phyloP scores from a whole-genome alignment of 2,113 vertebrate genomes.

The Cricetomys ansorgei region DNA sequence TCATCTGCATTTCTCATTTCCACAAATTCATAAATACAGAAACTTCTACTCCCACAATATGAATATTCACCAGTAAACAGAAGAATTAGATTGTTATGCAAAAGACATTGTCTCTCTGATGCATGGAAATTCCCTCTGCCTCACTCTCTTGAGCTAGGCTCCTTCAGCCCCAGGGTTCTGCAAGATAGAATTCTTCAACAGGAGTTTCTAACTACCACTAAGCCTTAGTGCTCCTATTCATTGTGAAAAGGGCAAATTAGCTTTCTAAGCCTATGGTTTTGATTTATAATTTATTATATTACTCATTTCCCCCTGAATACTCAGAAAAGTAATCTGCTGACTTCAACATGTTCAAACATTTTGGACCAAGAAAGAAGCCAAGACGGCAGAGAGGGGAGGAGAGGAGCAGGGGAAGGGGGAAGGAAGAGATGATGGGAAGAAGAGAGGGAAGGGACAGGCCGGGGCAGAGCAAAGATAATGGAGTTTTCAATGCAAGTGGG shows the following conservation, averaged over 20 bases:
- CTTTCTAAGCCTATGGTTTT: conserved; percentile 33
- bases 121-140: conserved; percentile 80
- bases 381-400: no score
- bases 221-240: conserved; percentile 23
- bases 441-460: accelerated
- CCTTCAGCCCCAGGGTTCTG: conserved; percentile 56
- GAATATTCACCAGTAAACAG: conserved; percentile 86
- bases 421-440: neutral
- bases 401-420: accelerated
- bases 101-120: conserved; percentile 77
- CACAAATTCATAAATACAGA: conserved; percentile 77
- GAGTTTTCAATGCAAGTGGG: conserved; percentile 63
- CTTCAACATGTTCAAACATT: conserved; percentile 72
- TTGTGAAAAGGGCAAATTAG: conserved; percentile 33
- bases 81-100: conserved; percentile 86
- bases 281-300: conserved; percentile 76
- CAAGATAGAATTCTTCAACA: conserved; percentile 23
- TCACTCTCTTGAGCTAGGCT: conserved; percentile 73
- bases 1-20: conserved; percentile 70
- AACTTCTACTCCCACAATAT: conserved; percentile 80
- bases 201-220: conserved; percentile 54
- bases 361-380: neutral
- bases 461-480: neutral
- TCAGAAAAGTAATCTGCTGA: conserved; percentile 70
- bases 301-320: conserved; percentile 70